Evolutionary conservation across 2,888 invertebrate genomes (phyloP).

Genomic region (Proisotoma minuta): DNA sequence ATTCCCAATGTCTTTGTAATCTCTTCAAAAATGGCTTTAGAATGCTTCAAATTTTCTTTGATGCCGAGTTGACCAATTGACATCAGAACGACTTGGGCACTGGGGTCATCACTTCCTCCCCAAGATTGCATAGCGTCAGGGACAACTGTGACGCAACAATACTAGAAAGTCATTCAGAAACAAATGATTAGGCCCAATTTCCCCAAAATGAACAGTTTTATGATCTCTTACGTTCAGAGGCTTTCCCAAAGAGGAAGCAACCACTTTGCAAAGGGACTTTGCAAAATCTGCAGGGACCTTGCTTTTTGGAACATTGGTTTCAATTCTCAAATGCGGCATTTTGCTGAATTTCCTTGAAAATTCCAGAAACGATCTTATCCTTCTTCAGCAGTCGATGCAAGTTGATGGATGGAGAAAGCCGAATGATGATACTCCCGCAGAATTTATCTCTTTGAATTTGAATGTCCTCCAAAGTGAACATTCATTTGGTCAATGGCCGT

Average conservation of each 20-base stretch:
- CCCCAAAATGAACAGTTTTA: background rate
- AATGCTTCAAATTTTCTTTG: conserved; percentile 62
- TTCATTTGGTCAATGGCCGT: too few species aligned
- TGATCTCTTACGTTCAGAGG: conserved; percentile 60
- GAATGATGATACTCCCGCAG: too few species aligned
- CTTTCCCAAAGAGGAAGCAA: conserved; percentile 61
- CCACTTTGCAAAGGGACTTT: conserved; percentile 55
- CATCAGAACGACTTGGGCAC: conserved; percentile 62
- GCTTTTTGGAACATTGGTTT: conserved; percentile 59
- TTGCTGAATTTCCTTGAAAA: too few species aligned
- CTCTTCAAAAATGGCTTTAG: conserved; percentile 59
- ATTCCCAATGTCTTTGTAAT: conserved; percentile 60
- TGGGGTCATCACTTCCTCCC: conserved; percentile 61
- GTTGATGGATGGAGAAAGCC: too few species aligned
- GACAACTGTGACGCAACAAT: conserved; percentile 60
- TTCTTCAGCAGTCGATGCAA: too few species aligned
- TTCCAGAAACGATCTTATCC: too few species aligned
- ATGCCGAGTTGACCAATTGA: conserved; percentile 65
- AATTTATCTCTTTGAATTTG: too few species aligned
- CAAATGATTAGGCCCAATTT: too few species aligned
- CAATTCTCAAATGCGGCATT: conserved; percentile 63
- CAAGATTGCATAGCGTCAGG: conserved; percentile 61
- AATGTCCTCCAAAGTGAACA: too few species aligned
- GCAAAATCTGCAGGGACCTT: conserved; percentile 60
- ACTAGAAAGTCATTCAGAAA: conserved; percentile 56